Conservation (phyloP, 2,113 vertebrate species). For the Paramormyrops kingsleyae region DNA sequence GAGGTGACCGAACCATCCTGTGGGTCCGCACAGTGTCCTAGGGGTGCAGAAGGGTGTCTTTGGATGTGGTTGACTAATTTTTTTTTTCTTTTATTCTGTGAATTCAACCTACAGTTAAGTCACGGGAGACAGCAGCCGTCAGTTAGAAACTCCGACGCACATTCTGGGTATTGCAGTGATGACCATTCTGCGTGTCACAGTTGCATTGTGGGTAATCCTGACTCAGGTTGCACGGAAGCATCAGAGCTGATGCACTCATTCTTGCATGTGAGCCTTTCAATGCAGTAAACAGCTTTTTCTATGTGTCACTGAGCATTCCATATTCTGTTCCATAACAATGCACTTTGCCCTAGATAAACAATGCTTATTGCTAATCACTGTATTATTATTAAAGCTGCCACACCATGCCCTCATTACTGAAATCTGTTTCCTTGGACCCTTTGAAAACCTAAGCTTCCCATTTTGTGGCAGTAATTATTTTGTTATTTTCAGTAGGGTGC, state of each 20-base stretch:
- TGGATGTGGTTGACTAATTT: constrained; percentile 51
- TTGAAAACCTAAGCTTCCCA: neutral
- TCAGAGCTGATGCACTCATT: neutral
- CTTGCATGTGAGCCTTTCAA: neutral
- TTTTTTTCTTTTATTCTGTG: constrained; percentile 33
- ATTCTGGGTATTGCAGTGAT: constrained; percentile 19
- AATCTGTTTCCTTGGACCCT: neutral
- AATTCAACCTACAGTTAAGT: constrained; percentile 53
- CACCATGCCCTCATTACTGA: neutral
- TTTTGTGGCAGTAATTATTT: neutral
- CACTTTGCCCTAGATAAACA: neutral
- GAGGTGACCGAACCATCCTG: constrained; percentile 52
- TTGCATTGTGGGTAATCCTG: neutral
- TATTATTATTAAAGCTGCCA: neutral
- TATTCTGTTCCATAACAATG: neutral
- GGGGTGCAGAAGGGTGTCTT: constrained; percentile 42
- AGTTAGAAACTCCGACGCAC: constrained; percentile 27
- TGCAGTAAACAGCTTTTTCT: neutral
- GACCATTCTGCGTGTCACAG: neutral
- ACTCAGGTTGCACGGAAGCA: neutral
- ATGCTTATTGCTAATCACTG: neutral
- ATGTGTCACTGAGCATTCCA: neutral
- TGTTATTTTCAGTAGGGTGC: neutral
- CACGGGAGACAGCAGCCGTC: constrained; percentile 35
- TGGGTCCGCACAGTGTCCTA: constrained; percentile 49